Evolutionary conservation across 2,797 vertebrate genomes (phyloP), one percentile per base, ranked within the genome.

Genomic region (Kryptolebias ocellatus): DNA sequence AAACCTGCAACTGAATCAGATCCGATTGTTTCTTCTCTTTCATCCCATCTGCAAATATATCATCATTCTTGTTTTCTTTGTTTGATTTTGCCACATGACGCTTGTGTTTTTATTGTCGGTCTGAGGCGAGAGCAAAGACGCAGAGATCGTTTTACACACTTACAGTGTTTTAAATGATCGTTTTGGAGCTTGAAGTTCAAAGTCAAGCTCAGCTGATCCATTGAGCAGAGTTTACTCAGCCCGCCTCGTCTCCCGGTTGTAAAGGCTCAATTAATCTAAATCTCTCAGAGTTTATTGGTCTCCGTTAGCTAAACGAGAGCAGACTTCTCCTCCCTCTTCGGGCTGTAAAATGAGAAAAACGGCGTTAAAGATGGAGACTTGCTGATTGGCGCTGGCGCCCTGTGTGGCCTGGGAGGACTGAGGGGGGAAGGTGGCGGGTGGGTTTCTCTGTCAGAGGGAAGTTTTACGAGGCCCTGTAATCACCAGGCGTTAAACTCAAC

Each of bases 401-500:
- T 93, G 92, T 93, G 93, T 94, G 93, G 93, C 89, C 93, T 78
- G 54, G 74, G 53, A 83, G 66, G 58, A 76, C 60, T 15, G 65
- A 67, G 49, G 53, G 20, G 49, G 74, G 63, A 54, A 54, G 75
- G 61, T 47, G 56, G 59, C 16, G 61, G 72, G 63, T 62, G 72
- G 68, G 60, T 20, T 46, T 50, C 62, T 74, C 72, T 74, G 86
- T 82, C 70, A 60, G 60, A 64, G 72, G 87, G 70, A 70, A 62
- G 64, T 83, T 94, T 94, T 94, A 94, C 66, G 85, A 91, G 93
- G 65, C 73, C 82, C 85, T 87, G 87, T 92, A 93, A 92, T 92
- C 86, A 84, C 71, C 89, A 92, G 90, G 91, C 90, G 86, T 92
- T 94, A 93, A 94, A 93, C 86, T 93, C 89, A 93, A 92, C 93